A percentile compares a stretch with the other conserved stretches of the same genome.
These are phyloP conservation scores for Drosophila neutralis DNA, from an alignment of 2,888 invertebrate genomes.

Conservation along the genomic window DNA sequence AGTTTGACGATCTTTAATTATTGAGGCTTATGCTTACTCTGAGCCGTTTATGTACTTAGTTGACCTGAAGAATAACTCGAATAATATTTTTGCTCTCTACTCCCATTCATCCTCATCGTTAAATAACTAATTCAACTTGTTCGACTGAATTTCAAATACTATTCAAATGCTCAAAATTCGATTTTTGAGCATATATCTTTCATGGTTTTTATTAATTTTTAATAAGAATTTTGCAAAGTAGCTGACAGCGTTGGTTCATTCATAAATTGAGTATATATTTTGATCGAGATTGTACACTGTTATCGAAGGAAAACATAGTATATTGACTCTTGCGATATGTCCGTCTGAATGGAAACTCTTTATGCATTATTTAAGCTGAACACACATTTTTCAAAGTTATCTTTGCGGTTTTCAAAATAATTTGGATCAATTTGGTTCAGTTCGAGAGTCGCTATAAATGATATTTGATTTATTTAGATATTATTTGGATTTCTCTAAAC, in stretches of 20 bases:
- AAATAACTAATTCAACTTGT: neutral
- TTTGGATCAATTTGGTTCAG: neutral
- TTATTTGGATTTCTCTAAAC: neutral
- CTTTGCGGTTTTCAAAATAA: neutral
- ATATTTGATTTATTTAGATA: neutral
- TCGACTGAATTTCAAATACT: neutral
- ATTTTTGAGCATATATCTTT: neutral
- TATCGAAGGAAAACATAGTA: neutral
- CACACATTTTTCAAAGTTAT: neutral
- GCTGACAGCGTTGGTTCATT: neutral
- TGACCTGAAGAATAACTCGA: neutral
- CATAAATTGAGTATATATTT: neutral
- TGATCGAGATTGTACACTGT: neutral
- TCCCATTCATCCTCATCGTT: neutral
- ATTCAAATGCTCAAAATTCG: neutral
- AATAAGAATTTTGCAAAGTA: neutral
- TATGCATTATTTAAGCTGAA: neutral
- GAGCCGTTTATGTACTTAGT: neutral
- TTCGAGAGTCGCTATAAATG: neutral
- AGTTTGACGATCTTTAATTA: neutral
- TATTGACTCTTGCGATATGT: neutral
- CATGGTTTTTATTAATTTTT: neutral
- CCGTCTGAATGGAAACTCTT: neutral
- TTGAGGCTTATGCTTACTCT: neutral
- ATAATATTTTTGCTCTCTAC: neutral